phyloP scores from a whole-genome alignment of 92 coral and sea anemone genomes.

The Phenganax subtilis region DNA sequence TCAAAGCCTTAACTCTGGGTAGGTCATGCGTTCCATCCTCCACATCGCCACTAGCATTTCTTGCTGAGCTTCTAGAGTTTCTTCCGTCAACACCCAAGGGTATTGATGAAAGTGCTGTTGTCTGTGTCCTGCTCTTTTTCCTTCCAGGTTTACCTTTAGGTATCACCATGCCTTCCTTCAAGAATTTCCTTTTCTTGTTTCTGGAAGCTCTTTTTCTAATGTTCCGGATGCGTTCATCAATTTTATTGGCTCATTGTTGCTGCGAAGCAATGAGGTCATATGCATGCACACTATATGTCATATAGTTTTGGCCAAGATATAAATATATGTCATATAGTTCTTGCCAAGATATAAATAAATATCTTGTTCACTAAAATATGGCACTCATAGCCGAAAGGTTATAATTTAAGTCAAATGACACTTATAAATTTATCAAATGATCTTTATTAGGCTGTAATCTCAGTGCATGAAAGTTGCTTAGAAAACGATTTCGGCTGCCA shows the following conservation, averaged over 20 bases:
- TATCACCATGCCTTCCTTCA: constrained; percentile 12
- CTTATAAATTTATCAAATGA: no score
- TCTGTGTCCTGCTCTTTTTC: neutral
- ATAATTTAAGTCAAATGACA: no score
- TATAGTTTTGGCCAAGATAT: no score
- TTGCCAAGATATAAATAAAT: no score
- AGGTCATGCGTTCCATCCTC: constrained; percentile 18
- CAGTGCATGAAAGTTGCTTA: no score
- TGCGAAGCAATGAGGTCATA: no score
- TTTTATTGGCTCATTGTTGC: constrained; percentile 45
- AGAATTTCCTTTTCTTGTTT: neutral
- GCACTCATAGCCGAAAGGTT: no score
- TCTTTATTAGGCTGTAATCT: no score
- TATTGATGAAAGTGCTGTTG: constrained; percentile 18
- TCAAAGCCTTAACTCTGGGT: constrained; percentile 17
- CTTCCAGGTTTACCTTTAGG: constrained; percentile 45
- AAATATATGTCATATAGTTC: no score
- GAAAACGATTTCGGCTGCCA: no score
- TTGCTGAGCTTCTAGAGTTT: constrained; percentile 27
- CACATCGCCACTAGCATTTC: constrained; percentile 26
- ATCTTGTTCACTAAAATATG: no score
- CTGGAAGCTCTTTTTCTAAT: constrained; percentile 19
- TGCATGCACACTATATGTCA: no score
- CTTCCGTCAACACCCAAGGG: constrained; percentile 53
- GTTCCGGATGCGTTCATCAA: constrained; percentile 31